Evolutionary conservation across 2,797 vertebrate genomes (phyloP).

Genomic region (Ara ararauna): DNA sequence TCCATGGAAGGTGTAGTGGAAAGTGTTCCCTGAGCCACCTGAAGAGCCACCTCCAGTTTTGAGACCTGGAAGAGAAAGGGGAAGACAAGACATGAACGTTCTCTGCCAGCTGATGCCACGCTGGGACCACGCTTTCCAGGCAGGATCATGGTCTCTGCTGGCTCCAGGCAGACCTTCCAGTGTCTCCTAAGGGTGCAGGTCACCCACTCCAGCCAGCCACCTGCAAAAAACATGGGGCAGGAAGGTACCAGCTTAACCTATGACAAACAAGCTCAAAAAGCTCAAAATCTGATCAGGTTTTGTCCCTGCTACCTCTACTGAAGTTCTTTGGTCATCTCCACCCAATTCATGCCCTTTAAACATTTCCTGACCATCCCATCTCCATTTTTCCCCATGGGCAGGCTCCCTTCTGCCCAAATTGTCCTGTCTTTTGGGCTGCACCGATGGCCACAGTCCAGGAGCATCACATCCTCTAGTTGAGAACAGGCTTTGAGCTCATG

Average conservation of each 20-base stretch:
- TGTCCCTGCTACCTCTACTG: background rate
- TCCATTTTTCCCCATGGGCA: background rate
- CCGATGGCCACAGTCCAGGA: accelerated
- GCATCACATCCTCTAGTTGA: background rate
- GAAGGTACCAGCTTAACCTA: background rate
- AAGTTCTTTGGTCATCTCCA: background rate
- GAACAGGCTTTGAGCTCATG: background rate
- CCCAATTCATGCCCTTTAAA: background rate
- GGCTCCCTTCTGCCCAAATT: background rate
- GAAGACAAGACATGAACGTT: background rate
- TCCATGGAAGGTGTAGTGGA: constrained; percentile 98
- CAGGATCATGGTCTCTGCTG: background rate
- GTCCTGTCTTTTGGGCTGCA: background rate
- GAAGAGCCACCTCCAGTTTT: constrained; percentile 92
- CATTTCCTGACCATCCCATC: background rate
- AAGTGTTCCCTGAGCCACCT: constrained; percentile 87
- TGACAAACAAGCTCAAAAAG: background rate
- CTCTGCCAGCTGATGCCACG: accelerated
- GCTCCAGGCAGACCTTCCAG: background rate
- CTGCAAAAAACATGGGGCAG: accelerated
- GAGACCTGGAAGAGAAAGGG: constrained; percentile 83
- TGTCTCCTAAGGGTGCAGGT: background rate
- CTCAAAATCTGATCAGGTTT: background rate
- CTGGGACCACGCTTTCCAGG: background rate
- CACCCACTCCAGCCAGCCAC: background rate